phyloP scores from a whole-genome alignment of 2,888 invertebrate species.

The Agriopis leucophaearia region DNA sequence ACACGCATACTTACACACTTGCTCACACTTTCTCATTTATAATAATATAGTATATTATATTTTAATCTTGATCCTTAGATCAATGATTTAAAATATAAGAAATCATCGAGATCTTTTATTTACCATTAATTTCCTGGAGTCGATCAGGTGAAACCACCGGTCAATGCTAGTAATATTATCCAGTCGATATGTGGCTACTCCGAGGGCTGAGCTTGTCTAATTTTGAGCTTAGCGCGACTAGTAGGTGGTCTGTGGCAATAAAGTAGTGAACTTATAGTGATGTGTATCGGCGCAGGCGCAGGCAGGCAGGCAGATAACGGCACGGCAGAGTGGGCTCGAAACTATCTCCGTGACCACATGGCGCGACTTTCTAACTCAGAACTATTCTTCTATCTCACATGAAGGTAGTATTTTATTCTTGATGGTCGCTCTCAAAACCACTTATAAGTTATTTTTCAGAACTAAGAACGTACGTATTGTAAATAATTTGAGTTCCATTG shows the following conservation, averaged over 20 bases:
- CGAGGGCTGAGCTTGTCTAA: conserved; percentile 17
- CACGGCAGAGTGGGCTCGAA: conserved; percentile 16
- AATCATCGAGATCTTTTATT: too few relatives aligned
- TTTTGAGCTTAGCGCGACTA: conserved; percentile 15
- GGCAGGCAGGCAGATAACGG: conserved; percentile 46
- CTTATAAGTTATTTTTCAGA: background rate
- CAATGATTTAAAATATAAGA: too few relatives aligned
- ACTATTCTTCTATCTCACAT: background rate
- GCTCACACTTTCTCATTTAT: too few relatives aligned
- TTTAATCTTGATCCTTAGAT: too few relatives aligned
- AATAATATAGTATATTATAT: too few relatives aligned
- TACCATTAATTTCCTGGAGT: too few relatives aligned
- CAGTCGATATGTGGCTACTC: background rate
- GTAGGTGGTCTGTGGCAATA: conserved; percentile 40
- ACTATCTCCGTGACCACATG: conserved; percentile 25
- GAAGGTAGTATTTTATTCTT: background rate
- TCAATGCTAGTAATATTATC: background rate
- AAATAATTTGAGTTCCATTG: too few relatives aligned
- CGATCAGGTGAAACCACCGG: background rate
- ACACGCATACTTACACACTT: too few relatives aligned
- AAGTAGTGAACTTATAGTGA: conserved; percentile 46
- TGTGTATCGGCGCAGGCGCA: conserved; percentile 39
- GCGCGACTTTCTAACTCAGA: conserved; percentile 29
- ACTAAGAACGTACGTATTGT: too few relatives aligned
- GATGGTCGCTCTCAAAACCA: background rate